Percentiles rank a stretch among this genome's conserved stretches.
These are phyloP conservation scores for Caenorhabditis parvicauda DNA, from an alignment of 2,888 invertebrate genomes.

Conservation along the genomic window DNA sequence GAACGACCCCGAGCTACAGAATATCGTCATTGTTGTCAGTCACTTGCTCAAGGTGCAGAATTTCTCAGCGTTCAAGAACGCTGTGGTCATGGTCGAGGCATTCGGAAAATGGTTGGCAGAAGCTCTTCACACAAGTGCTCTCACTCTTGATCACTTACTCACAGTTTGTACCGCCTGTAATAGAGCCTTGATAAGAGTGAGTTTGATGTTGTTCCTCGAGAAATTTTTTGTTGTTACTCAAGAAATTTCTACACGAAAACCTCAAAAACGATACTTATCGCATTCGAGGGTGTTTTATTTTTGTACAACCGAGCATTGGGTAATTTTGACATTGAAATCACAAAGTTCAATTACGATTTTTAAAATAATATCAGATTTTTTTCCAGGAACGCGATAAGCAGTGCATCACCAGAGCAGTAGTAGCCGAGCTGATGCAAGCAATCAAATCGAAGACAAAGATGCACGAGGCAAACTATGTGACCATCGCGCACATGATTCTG, in stretches of 20 bases:
- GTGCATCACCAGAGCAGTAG: constrained; percentile 83
- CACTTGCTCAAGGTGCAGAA: constrained; percentile 78
- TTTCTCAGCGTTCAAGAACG: constrained; percentile 77
- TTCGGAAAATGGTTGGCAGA: constrained; percentile 90
- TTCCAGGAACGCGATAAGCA: constrained; percentile 86
- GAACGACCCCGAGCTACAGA: constrained; percentile 61
- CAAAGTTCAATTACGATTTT: not conserved
- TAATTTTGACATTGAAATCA: not conserved
- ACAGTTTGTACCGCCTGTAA: constrained; percentile 87
- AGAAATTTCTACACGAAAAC: not conserved
- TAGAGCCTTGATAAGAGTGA: constrained; percentile 73
- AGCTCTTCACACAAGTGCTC: constrained; percentile 82
- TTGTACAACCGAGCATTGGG: not conserved
- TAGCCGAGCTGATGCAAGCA: constrained; percentile 90
- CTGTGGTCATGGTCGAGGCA: constrained; percentile 92
- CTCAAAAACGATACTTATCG: not conserved
- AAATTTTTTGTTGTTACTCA: not conserved
- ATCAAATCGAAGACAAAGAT: constrained; percentile 90
- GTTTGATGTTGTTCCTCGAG: not conserved
- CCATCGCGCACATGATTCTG: constrained; percentile 75
- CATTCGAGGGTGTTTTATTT: not conserved
- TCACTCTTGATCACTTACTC: constrained; percentile 74
- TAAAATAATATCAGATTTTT: not conserved
- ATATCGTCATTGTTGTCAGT: constrained; percentile 65
- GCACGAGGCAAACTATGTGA: constrained; percentile 88